Evolutionary conservation across 2,888 invertebrate species (phyloP), one percentile per base, ranked within the genome.

Genomic region (Drosophila phalerata): DNA sequence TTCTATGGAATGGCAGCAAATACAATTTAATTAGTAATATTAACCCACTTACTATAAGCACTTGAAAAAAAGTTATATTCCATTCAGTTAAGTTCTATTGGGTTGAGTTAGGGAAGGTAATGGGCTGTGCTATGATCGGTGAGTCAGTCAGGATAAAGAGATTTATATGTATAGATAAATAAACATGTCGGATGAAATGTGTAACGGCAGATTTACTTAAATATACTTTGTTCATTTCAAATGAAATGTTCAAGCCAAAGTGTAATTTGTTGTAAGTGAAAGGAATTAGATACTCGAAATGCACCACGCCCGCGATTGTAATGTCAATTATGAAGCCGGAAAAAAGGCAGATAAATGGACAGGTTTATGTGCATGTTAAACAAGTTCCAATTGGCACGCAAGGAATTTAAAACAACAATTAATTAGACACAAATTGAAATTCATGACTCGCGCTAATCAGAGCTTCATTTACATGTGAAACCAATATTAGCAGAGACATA

Each of bases 391-490:
- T 62, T 45, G 38, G 81, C 89, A 88, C 70, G 89, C 61, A 67
- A 71, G 66, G 80, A 89, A 76, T 68, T 88, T 79, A 56, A 85
- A 88, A 76, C 70, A 85, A 82, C 84, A 89, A 89, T 89, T 84
- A 85, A 89, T 84, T 84, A 88, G 73, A 57, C 62, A 28, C 68
- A 88, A 84, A 89, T 84, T 84, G 84, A 84, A 89, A 84, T 89
- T 89, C 90, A 84, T 79, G 88, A 64, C 70, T 73, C 49, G 49
- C 69, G 76, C 88, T 88, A 84, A 89, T 88, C 90, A 84, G 73
- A 49, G 77, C 63, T 66, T 68, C 86, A 84, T 89, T 89, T 85
- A 85, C 90, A 89, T 76, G 69, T 67, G 89, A 73, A 89, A 73
- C 73, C 90, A 70, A 88, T 88, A 69, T 62, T 58, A 43, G 55